Evolutionary conservation across 2,113 vertebrate species (phyloP).

Genomic region (Diadophis punctatus): DNA sequence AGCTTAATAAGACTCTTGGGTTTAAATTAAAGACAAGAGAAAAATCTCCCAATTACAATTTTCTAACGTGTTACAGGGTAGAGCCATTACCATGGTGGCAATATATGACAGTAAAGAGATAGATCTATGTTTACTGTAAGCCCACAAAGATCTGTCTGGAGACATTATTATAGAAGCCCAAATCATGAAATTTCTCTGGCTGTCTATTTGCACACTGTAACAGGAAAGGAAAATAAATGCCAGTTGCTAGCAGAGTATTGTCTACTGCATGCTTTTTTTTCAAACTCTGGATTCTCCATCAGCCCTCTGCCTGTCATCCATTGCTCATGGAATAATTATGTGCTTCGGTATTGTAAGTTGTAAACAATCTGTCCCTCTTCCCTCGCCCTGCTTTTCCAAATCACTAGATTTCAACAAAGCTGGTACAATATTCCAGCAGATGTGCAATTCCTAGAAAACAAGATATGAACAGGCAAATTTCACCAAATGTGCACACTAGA

Average conservation of each 20-base stretch:
- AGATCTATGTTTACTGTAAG: not conserved
- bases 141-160: not conserved
- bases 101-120: slow-evolving; percentile 31
- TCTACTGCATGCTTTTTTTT: not conserved
- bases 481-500: not conserved
- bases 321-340: not conserved
- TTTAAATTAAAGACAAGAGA: slow-evolving; percentile 60
- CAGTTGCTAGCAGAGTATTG: not conserved
- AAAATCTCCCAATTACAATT: slow-evolving; percentile 66
- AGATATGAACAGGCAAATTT: not conserved
- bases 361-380: not conserved
- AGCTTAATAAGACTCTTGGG: slow-evolving; percentile 61
- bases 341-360: not conserved
- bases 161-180: slow-evolving; percentile 8
- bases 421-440: not conserved
- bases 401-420: not conserved
- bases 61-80: slow-evolving; percentile 54
- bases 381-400: not conserved
- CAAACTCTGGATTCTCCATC: not conserved
- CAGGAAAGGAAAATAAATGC: slow-evolving; percentile 20
- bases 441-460: not conserved
- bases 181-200: slow-evolving; percentile 9
- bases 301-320: not conserved
- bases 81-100: slow-evolving; percentile 41
- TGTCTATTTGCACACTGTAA: not conserved